These are phyloP conservation scores for Hyppa rectilinea DNA, from an alignment of 2,888 invertebrate genomes.

Conservation along the genomic window DNA sequence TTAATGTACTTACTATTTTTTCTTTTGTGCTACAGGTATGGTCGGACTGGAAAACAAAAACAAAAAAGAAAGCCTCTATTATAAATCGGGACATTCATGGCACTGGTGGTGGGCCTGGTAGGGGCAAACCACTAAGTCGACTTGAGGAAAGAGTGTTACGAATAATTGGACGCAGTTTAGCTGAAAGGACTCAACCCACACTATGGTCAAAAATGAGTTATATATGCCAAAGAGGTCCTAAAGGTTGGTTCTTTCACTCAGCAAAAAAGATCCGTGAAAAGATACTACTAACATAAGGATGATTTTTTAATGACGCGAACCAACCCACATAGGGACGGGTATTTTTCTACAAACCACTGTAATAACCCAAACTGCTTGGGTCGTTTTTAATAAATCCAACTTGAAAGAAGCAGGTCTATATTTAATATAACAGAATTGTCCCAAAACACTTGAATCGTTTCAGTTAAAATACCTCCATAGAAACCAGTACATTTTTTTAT, in stretches of 20 bases:
- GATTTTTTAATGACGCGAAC: background rate
- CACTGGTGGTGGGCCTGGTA: too few species aligned
- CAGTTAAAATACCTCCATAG: background rate
- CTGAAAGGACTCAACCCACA: background rate
- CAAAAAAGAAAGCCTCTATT: too few species aligned
- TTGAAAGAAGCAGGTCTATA: background rate
- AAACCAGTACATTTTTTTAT: background rate
- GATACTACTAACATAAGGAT: background rate
- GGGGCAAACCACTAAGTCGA: too few species aligned
- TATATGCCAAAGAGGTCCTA: background rate
- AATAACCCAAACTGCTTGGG: too few species aligned
- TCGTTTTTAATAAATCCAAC: too few species aligned
- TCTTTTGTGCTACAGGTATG: conserved; percentile 3
- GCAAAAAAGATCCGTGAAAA: background rate
- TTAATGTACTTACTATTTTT: background rate
- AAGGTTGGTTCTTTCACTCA: background rate
- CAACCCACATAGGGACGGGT: background rate
- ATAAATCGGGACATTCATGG: too few species aligned
- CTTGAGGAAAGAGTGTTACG: too few species aligned
- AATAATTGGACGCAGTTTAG: background rate
- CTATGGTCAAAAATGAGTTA: background rate
- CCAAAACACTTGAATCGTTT: conserved; percentile 6
- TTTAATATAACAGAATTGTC: conserved; percentile 5
- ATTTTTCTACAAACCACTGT: conserved; percentile 6
- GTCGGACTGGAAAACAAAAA: conserved; percentile 1